Percentiles rank a stretch among this genome's conserved stretches.
Conservation (phyloP, 2,113 vertebrate species). For the Rana temporaria region DNA sequence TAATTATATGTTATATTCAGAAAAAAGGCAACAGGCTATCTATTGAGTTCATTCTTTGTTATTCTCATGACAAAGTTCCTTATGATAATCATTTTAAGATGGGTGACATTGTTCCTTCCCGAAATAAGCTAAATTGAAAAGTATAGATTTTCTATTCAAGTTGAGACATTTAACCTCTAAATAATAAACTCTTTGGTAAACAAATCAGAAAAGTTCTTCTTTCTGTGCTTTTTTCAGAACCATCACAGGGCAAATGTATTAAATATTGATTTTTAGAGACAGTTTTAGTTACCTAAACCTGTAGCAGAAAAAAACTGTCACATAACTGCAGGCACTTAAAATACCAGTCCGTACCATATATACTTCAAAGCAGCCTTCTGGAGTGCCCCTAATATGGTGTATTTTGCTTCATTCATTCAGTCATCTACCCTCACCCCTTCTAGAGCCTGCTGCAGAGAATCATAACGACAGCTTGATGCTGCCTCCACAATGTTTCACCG, state of each 20-base stretch:
- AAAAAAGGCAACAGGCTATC: not conserved
- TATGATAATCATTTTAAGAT: constrained; percentile 18
- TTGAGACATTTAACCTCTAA: constrained; percentile 5
- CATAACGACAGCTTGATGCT: no score
- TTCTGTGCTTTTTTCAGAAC: not conserved
- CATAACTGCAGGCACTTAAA: no score
- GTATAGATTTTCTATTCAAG: constrained; percentile 24
- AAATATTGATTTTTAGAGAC: constrained; percentile 21
- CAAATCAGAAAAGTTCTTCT: not conserved
- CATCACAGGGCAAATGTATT: constrained; percentile 2
- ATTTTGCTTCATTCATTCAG: no score
- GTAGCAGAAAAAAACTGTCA: no score
- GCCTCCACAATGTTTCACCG: no score
- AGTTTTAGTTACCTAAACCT: not conserved
- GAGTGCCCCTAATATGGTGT: no score
- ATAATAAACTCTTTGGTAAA: constrained; percentile 27
- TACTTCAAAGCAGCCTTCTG: no score
- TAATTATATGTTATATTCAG: not conserved
- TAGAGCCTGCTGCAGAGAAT: no score
- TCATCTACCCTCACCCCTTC: no score
- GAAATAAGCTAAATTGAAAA: constrained; percentile 33
- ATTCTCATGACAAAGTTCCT: not conserved
- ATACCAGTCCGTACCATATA: no score
- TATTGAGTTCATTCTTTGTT: not conserved
- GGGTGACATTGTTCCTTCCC: not conserved